Conservation (phyloP, 2,113 vertebrate species). For the Gorsachius goisagi region DNA sequence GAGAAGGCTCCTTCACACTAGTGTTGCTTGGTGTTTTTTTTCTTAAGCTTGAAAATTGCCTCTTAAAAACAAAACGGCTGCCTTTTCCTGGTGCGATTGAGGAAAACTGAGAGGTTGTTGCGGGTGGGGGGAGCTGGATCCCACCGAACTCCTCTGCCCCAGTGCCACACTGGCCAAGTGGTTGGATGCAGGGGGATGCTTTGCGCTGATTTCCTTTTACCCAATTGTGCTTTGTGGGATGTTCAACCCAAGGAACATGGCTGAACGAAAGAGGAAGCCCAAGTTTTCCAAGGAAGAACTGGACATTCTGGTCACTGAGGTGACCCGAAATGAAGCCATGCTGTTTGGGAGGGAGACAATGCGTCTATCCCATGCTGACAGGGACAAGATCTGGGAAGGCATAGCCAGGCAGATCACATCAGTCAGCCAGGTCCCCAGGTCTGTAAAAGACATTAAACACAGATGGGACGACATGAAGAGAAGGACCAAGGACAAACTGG, state of each 20-base stretch:
- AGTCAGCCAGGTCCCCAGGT: slow-evolving; percentile 79
- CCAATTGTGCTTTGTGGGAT: slow-evolving; percentile 80
- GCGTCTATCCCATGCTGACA: slow-evolving; percentile 76
- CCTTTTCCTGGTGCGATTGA: not conserved
- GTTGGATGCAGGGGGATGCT: slow-evolving; percentile 44
- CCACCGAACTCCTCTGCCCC: not conserved
- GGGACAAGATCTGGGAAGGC: slow-evolving; percentile 82
- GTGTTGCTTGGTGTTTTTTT: not conserved
- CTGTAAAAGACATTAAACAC: slow-evolving; percentile 81
- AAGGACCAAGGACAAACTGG: slow-evolving; percentile 81
- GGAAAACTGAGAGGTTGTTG: slow-evolving; percentile 14
- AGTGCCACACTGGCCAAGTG: not conserved
- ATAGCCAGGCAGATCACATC: slow-evolving; percentile 81
- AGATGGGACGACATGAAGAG: slow-evolving; percentile 83
- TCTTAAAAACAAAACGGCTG: slow-evolving; percentile 21
- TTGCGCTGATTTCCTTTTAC: slow-evolving; percentile 67
- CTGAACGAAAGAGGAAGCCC: slow-evolving; percentile 82
- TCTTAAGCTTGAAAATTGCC: slow-evolving; percentile 7
- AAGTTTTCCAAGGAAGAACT: slow-evolving; percentile 84
- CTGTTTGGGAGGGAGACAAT: slow-evolving; percentile 80
- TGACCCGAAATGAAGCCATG: slow-evolving; percentile 77
- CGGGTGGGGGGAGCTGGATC: not conserved
- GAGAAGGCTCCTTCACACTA: not conserved
- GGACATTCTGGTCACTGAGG: slow-evolving; percentile 82
- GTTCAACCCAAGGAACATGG: slow-evolving; percentile 79